Evolutionary conservation across 2,888 invertebrate genomes (phyloP).

Genomic region (Laothoe populi): DNA sequence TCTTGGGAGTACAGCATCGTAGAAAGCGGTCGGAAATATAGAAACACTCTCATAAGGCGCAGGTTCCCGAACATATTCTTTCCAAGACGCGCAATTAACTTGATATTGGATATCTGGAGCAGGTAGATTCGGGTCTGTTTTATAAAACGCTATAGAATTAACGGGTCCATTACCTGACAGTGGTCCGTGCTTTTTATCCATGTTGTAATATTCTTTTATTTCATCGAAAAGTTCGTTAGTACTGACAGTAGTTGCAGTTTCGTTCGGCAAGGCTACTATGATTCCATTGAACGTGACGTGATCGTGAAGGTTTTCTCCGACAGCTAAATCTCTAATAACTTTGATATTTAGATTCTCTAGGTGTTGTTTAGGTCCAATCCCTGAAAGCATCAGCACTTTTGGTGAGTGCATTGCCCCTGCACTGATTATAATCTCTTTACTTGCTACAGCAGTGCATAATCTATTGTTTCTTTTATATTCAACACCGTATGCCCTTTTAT

Average conservation of each 20-base stretch:
- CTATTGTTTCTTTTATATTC: constrained; percentile 49
- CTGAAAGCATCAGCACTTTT: constrained; percentile 67
- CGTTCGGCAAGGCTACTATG: constrained; percentile 78
- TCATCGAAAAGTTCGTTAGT: constrained; percentile 66
- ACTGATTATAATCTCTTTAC: constrained; percentile 66
- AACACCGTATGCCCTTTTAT: constrained; percentile 62
- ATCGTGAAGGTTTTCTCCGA: constrained; percentile 71
- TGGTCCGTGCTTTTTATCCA: constrained; percentile 70
- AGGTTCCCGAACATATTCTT: constrained; percentile 83
- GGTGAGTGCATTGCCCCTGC: constrained; percentile 65
- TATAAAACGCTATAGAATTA: constrained; percentile 83
- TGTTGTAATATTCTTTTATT: constrained; percentile 61
- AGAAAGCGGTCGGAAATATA: constrained; percentile 83
- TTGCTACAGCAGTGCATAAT: constrained; percentile 53
- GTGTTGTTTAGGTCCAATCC: constrained; percentile 64
- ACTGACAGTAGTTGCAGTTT: constrained; percentile 70
- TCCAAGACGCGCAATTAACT: constrained; percentile 75
- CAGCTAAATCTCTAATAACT: constrained; percentile 59
- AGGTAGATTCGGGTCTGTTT: constrained; percentile 70
- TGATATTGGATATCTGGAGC: constrained; percentile 86
- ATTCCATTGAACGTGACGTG: constrained; percentile 74
- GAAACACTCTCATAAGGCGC: constrained; percentile 44
- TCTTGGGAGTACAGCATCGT: constrained; percentile 83
- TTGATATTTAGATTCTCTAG: constrained; percentile 52
- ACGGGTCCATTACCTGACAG: constrained; percentile 82